Conservation (phyloP, 2,113 vertebrate genomes). For the Phyllostomus hastatus region DNA sequence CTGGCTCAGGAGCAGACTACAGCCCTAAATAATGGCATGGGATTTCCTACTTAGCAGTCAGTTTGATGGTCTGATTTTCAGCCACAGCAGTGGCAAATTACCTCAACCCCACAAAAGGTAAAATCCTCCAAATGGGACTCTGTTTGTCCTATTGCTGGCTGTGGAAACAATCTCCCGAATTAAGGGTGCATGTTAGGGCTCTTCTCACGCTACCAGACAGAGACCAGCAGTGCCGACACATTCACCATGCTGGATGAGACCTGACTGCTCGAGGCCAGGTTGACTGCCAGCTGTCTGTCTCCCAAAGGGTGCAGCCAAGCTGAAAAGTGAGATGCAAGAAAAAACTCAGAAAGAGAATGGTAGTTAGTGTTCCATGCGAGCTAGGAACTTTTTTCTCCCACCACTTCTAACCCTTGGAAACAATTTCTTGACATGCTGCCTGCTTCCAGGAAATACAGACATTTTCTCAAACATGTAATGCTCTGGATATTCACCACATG, state of each 20-base stretch:
- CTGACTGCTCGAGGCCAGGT: neutral
- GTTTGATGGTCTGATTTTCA: neutral
- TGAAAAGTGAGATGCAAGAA: slow-evolving; percentile 44
- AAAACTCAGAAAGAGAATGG: neutral
- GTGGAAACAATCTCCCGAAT: slow-evolving; percentile 49
- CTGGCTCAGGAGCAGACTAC: neutral
- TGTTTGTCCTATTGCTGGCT: neutral
- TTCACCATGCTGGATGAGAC: neutral
- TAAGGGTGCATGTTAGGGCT: slow-evolving; percentile 62
- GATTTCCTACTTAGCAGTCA: neutral
- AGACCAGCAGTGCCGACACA: neutral
- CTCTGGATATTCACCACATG: slow-evolving; percentile 60
- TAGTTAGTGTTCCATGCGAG: slow-evolving; percentile 61
- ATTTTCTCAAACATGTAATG: neutral
- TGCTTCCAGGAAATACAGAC: slow-evolving; percentile 51
- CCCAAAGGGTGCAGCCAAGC: neutral
- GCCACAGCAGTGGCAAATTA: neutral
- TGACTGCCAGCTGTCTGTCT: slow-evolving; percentile 25
- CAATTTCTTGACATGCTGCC: slow-evolving; percentile 65
- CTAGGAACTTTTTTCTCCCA: neutral
- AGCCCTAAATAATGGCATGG: neutral
- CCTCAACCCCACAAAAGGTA: neutral
- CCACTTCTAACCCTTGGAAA: neutral
- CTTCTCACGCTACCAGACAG: slow-evolving; percentile 38
- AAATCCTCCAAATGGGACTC: neutral